Evolutionary conservation across 1,140 invertebrate species (phyloP).

Genomic region (Rhagoletis zephyria): DNA sequence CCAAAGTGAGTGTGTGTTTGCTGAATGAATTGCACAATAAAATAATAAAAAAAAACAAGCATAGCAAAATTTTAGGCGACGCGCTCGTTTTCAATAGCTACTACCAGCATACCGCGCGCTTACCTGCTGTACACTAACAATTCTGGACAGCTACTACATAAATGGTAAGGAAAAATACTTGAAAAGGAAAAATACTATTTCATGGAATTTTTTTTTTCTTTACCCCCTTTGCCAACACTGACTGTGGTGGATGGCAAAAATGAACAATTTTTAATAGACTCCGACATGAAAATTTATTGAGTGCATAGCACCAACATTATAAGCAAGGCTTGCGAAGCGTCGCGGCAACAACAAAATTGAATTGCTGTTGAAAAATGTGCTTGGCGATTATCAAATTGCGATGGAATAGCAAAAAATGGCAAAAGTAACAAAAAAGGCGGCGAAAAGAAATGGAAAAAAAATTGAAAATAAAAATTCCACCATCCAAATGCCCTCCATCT

Average conservation of each 20-base stretch:
- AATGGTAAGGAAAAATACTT: slow-evolving; percentile 11
- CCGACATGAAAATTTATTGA: slow-evolving; percentile 64
- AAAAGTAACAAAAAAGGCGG: background rate
- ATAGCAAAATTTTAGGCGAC: slow-evolving; percentile 10
- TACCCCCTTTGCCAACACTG: background rate
- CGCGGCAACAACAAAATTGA: slow-evolving; percentile 45
- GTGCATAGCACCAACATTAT: slow-evolving; percentile 55
- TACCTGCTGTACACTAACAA: background rate
- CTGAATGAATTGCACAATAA: background rate
- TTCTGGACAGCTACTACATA: background rate
- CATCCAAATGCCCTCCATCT: background rate
- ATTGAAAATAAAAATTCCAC: background rate
- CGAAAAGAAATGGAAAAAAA: background rate
- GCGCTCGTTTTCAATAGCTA: background rate
- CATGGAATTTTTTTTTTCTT: background rate
- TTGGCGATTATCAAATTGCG: slow-evolving; percentile 67
- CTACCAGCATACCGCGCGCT: background rate
- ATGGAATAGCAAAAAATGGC: slow-evolving; percentile 64
- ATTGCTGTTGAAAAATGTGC: slow-evolving; percentile 64
- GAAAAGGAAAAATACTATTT: background rate
- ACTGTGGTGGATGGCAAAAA: background rate
- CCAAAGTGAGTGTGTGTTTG: background rate
- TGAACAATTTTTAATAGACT: slow-evolving; percentile 61
- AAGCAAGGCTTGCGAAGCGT: background rate
- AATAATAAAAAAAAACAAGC: background rate